These are phyloP conservation scores for Thereva unica DNA, from an alignment of 2,888 invertebrate species.

Conservation along the genomic window DNA sequence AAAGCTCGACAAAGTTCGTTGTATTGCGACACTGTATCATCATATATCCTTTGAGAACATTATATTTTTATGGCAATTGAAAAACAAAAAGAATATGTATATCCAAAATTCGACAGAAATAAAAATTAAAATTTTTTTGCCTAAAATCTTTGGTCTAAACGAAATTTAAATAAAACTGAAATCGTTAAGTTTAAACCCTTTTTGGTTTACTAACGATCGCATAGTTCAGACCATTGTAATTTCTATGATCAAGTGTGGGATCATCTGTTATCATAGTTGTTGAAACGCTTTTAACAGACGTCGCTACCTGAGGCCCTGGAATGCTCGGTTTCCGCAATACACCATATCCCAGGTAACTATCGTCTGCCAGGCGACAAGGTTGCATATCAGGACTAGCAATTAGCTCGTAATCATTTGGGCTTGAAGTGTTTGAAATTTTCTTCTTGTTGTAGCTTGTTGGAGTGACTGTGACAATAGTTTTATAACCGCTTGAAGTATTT, in stretches of 20 bases:
- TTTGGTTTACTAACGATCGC: conserved; percentile 84
- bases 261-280: conserved; percentile 44
- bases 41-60: conserved; percentile 21
- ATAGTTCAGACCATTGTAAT: conserved; percentile 77
- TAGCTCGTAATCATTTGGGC: conserved; percentile 77
- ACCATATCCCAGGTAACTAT: conserved; percentile 80
- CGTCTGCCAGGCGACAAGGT: conserved; percentile 74
- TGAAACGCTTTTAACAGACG: conserved; percentile 54
- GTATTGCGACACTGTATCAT: conserved; percentile 6
- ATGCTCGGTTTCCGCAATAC: conserved; percentile 71
- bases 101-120: background rate
- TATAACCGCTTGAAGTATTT: conserved; percentile 70
- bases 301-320: conserved; percentile 62
- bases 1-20: too few relatives aligned
- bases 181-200: conserved; percentile 66
- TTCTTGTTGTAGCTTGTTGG: conserved; percentile 53
- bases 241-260: conserved; percentile 67
- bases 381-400: conserved; percentile 69
- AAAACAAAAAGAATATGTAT: background rate
- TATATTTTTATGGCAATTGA: conserved; percentile 1
- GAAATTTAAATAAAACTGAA: conserved; percentile 22
- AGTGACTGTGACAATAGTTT: conserved; percentile 69
- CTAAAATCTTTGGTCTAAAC: conserved; percentile 26
- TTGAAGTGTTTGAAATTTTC: conserved; percentile 54
- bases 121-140: conserved; percentile 12